Percentiles rank a stretch among this genome's conserved stretches.
Evolutionary conservation across 2,113 vertebrate genomes (phyloP).

Genomic region (Micronisus gabar): DNA sequence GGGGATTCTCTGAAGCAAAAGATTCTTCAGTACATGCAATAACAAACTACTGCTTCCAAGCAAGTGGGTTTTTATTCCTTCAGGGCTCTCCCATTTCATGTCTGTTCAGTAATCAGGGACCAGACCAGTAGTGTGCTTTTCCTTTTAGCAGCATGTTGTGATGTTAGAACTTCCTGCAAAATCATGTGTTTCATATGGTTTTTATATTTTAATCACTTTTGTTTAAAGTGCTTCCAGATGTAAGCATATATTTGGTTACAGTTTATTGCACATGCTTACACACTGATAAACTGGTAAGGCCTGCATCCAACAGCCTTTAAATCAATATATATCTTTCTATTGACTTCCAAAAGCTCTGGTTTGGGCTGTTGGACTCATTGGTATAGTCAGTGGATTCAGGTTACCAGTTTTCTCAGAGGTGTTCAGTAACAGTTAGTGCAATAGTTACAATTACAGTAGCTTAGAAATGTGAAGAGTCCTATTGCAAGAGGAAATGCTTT

Average conservation of each 20-base stretch:
- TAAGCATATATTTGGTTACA: constrained; percentile 2
- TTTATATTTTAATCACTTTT: constrained; percentile 33
- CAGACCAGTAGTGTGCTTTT: constrained; percentile 26
- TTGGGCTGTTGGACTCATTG: neutral
- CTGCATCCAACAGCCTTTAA: neutral
- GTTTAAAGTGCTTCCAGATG: constrained; percentile 24
- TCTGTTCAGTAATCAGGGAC: neutral
- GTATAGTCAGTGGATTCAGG: neutral
- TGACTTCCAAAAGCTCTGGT: neutral
- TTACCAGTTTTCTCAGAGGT: neutral
- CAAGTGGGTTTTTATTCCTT: neutral
- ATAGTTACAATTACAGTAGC: neutral
- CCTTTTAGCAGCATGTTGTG: constrained; percentile 10
- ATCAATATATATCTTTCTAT: neutral
- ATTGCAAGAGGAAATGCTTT: neutral
- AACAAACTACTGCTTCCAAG: neutral
- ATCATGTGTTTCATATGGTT: constrained; percentile 16
- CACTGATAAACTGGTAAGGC: neutral
- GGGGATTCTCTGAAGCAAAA: neutral
- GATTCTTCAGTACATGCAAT: neutral
- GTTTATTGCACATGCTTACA: neutral
- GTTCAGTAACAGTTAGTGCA: neutral
- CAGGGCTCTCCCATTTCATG: neutral
- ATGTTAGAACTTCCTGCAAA: constrained; percentile 45
- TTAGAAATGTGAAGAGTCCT: neutral